Evolutionary conservation across 2,888 invertebrate genomes (phyloP).

Genomic region (Fabriciana adippe): DNA sequence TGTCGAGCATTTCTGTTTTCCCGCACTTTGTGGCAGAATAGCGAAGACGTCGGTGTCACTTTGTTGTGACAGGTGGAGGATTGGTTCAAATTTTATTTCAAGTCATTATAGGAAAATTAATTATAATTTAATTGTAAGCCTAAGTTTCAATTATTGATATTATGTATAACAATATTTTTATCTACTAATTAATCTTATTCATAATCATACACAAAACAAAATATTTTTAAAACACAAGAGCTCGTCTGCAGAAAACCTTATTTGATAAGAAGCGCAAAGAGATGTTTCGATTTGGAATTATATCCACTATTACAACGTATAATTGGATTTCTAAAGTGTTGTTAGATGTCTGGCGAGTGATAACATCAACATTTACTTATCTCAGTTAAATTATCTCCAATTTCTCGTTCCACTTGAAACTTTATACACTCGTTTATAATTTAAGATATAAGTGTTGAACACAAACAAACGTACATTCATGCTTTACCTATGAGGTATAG

Average conservation of each 20-base stretch:
- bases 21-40: too few species aligned
- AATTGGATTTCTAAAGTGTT: conserved; percentile 51
- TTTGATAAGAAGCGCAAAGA: conserved; percentile 48
- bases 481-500: too few species aligned
- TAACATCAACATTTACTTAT: conserved; percentile 38
- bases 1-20: too few species aligned
- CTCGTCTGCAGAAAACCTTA: conserved; percentile 4
- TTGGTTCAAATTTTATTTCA: too few species aligned
- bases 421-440: conserved; percentile 9
- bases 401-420: conserved; percentile 6
- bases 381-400: conserved; percentile 31
- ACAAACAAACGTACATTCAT: neutral
- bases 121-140: too few species aligned
- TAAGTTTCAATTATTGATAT: too few species aligned
- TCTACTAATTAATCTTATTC: too few species aligned
- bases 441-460: neutral
- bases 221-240: neutral
- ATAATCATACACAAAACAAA: neutral
- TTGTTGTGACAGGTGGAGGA: too few species aligned
- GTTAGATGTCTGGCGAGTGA: conserved; percentile 36
- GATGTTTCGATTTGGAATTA: conserved; percentile 49
- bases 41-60: too few species aligned
- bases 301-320: conserved; percentile 57
- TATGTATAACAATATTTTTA: too few species aligned
- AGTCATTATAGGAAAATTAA: too few species aligned